Percentiles rank a stretch among this genome's conserved stretches.
phyloP scores from a whole-genome alignment of 2,113 vertebrate species.

The Megaceryle torquata region DNA sequence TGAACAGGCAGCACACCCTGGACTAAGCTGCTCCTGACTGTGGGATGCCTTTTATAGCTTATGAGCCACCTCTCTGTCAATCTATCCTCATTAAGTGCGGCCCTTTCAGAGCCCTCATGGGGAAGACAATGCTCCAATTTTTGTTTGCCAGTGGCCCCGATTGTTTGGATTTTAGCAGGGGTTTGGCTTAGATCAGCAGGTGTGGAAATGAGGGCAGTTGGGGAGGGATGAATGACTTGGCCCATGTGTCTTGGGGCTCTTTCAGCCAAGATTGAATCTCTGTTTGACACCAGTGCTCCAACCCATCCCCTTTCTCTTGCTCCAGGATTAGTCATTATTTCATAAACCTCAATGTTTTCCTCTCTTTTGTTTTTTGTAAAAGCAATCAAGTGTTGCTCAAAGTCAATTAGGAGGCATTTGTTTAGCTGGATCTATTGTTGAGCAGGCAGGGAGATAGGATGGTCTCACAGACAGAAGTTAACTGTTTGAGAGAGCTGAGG shows the following conservation, averaged over 20 bases:
- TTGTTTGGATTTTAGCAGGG: constrained; percentile 68
- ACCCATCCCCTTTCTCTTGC: constrained; percentile 55
- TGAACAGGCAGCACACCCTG: fast-evolving
- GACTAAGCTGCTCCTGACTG: constrained; percentile 21
- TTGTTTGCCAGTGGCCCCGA: constrained; percentile 59
- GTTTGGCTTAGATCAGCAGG: constrained; percentile 71
- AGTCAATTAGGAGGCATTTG: constrained; percentile 71
- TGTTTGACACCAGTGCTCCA: constrained; percentile 57
- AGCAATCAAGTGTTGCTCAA: constrained; percentile 72
- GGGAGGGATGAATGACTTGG: constrained; percentile 51
- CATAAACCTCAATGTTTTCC: constrained; percentile 55
- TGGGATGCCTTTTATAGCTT: constrained; percentile 64
- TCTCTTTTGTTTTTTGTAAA: constrained; percentile 62
- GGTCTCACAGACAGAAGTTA: constrained; percentile 43
- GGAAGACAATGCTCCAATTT: constrained; percentile 69
- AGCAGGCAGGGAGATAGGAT: constrained; percentile 40
- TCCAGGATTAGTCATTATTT: constrained; percentile 70
- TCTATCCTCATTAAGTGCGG: constrained; percentile 69
- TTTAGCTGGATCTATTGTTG: constrained; percentile 66
- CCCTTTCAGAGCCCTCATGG: constrained; percentile 61
- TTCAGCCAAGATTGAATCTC: constrained; percentile 63
- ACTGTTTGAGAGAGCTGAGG: constrained; percentile 4
- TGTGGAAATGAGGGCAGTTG: constrained; percentile 71
- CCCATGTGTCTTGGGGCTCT: constrained; percentile 53
- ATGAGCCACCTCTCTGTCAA: constrained; percentile 46